Percentiles rank a stretch among this genome's conserved stretches.
phyloP scores from a whole-genome alignment of 2,888 invertebrate genomes.

The Mycalesis mineus region DNA sequence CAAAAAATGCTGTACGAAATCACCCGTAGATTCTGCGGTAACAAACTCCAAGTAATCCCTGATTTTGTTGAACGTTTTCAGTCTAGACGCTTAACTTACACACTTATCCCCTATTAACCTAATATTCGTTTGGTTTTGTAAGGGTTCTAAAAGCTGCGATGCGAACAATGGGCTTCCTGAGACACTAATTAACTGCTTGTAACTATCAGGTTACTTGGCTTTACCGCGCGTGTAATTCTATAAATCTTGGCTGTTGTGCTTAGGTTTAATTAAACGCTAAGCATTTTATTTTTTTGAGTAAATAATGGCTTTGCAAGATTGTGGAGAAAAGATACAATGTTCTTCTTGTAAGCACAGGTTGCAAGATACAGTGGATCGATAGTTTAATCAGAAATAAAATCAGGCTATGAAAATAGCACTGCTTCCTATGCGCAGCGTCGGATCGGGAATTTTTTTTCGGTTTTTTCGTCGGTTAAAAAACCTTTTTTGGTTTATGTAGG shows the following conservation, averaged over 20 bases:
- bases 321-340: background rate
- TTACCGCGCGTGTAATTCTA: slow-evolving; percentile 1
- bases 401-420: too few relatives aligned
- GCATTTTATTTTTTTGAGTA: background rate
- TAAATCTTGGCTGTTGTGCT: background rate
- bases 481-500: too few relatives aligned
- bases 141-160: slow-evolving; percentile 17
- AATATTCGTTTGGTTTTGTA: slow-evolving; percentile 13
- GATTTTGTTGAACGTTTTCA: slow-evolving; percentile 12
- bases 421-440: too few relatives aligned
- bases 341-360: background rate
- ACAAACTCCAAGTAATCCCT: slow-evolving; percentile 6
- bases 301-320: background rate
- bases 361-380: background rate
- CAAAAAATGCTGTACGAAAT: background rate
- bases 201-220: slow-evolving; percentile 5
- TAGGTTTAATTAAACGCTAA: background rate
- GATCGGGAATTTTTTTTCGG: too few relatives aligned
- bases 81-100: slow-evolving; percentile 18
- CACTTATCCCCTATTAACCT: slow-evolving; percentile 13
- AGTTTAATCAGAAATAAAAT: background rate
- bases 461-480: too few relatives aligned
- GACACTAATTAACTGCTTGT: slow-evolving; percentile 14
- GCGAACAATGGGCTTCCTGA: slow-evolving; percentile 15
- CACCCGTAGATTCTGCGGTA: background rate